phyloP scores from a whole-genome alignment of 1,140 invertebrate species.

The Luehdorfia chinensis region DNA sequence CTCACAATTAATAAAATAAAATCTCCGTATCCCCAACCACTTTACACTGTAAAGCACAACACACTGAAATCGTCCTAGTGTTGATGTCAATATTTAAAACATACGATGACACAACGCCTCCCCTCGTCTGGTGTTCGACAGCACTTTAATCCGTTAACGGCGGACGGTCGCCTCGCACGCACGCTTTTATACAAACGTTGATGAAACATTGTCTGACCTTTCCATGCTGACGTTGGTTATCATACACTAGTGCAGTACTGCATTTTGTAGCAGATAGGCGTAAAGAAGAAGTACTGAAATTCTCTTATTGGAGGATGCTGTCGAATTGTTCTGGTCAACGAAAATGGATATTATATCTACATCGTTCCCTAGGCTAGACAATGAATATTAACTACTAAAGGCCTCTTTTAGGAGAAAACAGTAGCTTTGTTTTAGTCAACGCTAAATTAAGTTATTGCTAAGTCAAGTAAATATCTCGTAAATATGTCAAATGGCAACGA shows the following conservation, averaged over 20 bases:
- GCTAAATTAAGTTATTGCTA: no score
- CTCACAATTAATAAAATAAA: conserved; percentile 10
- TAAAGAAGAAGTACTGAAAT: no score
- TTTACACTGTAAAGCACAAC: conserved; percentile 25
- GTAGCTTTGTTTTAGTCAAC: no score
- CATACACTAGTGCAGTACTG: conserved; percentile 1
- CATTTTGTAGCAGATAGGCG: neutral
- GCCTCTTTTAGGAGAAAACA: no score
- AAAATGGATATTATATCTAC: no score
- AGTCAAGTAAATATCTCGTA: no score
- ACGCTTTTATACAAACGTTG: conserved; percentile 25
- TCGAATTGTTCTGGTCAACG: no score
- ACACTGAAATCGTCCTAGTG: conserved; percentile 20
- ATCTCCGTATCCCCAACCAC: conserved; percentile 18
- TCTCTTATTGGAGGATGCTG: no score
- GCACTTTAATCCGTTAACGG: neutral
- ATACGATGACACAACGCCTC: conserved; percentile 13
- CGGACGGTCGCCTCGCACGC: neutral
- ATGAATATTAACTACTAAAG: no score
- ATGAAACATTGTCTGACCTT: conserved; percentile 20
- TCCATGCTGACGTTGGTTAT: conserved; percentile 1
- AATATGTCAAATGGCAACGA: no score
- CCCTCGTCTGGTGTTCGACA: neutral
- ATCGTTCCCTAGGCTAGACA: no score
- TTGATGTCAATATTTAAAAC: conserved; percentile 15